Conservation (phyloP, 2,113 vertebrate species). For the Chrysemys picta region DNA sequence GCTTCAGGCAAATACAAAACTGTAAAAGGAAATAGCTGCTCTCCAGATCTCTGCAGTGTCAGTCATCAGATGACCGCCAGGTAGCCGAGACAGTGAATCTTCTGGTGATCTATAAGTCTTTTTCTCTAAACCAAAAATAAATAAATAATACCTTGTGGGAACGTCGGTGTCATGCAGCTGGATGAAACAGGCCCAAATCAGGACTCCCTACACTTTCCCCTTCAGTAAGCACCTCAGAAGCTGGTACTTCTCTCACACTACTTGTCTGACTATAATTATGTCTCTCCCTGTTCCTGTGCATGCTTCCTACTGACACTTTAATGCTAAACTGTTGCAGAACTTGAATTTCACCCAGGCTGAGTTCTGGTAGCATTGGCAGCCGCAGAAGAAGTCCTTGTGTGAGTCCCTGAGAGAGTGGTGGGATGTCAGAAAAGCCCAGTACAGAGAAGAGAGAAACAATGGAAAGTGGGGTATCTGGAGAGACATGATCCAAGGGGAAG, state of each 20-base stretch:
- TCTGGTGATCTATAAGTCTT: neutral
- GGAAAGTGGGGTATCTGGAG: neutral
- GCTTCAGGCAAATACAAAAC: neutral
- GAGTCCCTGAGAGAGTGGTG: neutral
- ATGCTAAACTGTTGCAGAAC: neutral
- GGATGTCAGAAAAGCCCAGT: neutral
- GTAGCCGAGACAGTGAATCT: neutral
- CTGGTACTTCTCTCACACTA: neutral
- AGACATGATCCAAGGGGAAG: neutral
- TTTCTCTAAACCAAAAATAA: neutral
- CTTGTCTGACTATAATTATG: neutral
- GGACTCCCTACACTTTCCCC: neutral
- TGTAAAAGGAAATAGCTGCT: neutral
- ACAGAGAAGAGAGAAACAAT: neutral
- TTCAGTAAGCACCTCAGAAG: neutral
- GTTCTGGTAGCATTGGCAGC: neutral
- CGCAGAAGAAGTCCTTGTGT: neutral
- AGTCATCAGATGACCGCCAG: neutral
- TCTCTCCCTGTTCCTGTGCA: neutral
- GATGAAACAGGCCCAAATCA: neutral
- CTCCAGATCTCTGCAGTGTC: neutral
- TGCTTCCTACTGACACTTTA: neutral
- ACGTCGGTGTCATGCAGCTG: neutral
- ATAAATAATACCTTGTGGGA: neutral
- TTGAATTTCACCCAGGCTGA: neutral